Evolutionary conservation across 2,888 invertebrate genomes (phyloP), one percentile per base, ranked within the genome.

Genomic region (Tortrix viridana): DNA sequence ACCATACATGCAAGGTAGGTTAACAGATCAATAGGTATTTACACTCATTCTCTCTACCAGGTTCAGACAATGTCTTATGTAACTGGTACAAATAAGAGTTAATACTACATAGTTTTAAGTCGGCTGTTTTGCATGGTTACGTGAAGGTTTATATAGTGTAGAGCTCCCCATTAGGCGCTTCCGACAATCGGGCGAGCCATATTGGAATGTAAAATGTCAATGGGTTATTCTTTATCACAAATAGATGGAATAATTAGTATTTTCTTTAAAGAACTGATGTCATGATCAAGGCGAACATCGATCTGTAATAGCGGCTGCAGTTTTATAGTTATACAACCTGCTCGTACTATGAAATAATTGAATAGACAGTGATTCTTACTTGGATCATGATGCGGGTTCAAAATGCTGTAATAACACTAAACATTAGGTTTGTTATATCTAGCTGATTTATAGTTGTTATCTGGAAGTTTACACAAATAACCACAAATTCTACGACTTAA

Each of bases 151-250:
- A 58, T 63, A 53, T 53, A 58, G 52, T 57, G 18, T 47, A 63
- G 52, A 53, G 47, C 32, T 58, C 26, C 65, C 65, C 71, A 70
- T 56, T 67, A 72, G 71, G 68, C 74, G 76, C 69, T 68, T 76
- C 56, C 74, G 75, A 69, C 72, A 75, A 77, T 77, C 74, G 76
- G 74, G 80, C 72, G 81, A 81, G 88, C 89, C 89, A 88, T 89
- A 84, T 88, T 89, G 88, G 81, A 86, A 84, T 88, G 86, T 80
- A 86, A 84, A 82, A 80, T 79, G 74, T 78, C 76, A 83, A 80
- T 74, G 81, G 77, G 79, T 76, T 80, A 79, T 65, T 54, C 66
- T 65, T 65, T 66, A 67, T 66, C 52, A 54, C 18, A 48, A 66
- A 66, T 62, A 57, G 54, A 57, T 52, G 52, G 41, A 41, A 56